Evolutionary conservation across 1,140 invertebrate genomes (phyloP).

Genomic region (Leptinotarsa defecta): DNA sequence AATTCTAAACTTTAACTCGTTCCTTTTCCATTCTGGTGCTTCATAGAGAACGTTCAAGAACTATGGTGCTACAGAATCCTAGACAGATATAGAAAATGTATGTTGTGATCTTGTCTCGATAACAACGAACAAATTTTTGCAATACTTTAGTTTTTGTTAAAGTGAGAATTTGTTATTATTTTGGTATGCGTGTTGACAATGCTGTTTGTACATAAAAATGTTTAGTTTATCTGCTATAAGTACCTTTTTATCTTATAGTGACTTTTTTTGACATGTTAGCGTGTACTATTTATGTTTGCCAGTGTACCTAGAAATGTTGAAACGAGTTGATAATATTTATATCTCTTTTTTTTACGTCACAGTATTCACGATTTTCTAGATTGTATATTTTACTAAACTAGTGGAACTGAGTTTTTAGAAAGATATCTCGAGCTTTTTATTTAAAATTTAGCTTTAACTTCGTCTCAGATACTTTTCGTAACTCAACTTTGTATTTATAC

Average conservation of each 20-base stretch:
- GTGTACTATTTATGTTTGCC: slow-evolving; percentile 43
- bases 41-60: slow-evolving; percentile 47
- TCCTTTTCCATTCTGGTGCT: slow-evolving; percentile 53
- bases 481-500: slow-evolving; percentile 40
- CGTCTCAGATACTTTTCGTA: slow-evolving; percentile 31
- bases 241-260: slow-evolving; percentile 47
- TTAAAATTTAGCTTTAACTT: slow-evolving; percentile 43
- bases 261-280: slow-evolving; percentile 38
- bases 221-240: slow-evolving; percentile 47
- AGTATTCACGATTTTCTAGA: slow-evolving; percentile 40
- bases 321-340: slow-evolving; percentile 42
- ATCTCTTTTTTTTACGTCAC: slow-evolving; percentile 43
- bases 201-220: slow-evolving; percentile 46
- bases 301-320: slow-evolving; percentile 46
- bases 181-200: slow-evolving; percentile 41
- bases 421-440: slow-evolving; percentile 31
- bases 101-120: slow-evolving; percentile 40
- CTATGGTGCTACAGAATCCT: slow-evolving; percentile 55
- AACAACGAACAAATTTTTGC: slow-evolving; percentile 47
- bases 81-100: slow-evolving; percentile 27
- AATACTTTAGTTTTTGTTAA: slow-evolving; percentile 40
- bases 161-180: slow-evolving; percentile 39
- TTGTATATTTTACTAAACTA: slow-evolving; percentile 26
- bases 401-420: slow-evolving; percentile 31
- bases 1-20: slow-evolving; percentile 54